Percentiles rank a stretch among this genome's conserved stretches.
These are phyloP conservation scores for Magallana gigas DNA, from an alignment of 1,140 invertebrate genomes.

Conservation along the genomic window DNA sequence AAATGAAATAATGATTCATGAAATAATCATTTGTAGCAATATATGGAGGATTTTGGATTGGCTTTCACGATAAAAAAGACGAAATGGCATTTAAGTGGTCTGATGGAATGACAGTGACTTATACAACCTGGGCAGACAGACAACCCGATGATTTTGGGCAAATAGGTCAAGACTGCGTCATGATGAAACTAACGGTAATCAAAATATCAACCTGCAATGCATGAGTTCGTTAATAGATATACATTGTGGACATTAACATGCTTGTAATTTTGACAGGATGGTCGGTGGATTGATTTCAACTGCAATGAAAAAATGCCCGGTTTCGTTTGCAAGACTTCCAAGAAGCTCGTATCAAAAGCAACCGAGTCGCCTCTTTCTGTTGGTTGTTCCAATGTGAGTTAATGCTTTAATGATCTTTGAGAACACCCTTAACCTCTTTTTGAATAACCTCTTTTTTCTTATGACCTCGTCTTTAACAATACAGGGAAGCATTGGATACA, in stretches of 20 bases:
- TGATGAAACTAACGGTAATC: slow-evolving; percentile 40
- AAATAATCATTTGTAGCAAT: slow-evolving; percentile 31
- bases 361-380: slow-evolving; percentile 60
- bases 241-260: neutral
- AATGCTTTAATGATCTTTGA: no score
- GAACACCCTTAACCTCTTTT: no score
- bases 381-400: slow-evolving; percentile 65
- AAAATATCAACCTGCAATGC: no score
- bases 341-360: slow-evolving; percentile 54
- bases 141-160: slow-evolving; percentile 61
- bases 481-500: slow-evolving; percentile 51
- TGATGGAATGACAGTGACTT: slow-evolving; percentile 60
- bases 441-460: no score
- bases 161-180: slow-evolving; percentile 62
- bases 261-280: slow-evolving; percentile 45
- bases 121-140: slow-evolving; percentile 62
- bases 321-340: slow-evolving; percentile 65
- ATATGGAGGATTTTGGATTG: slow-evolving; percentile 63
- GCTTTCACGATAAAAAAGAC: slow-evolving; percentile 56
- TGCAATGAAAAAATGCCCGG: slow-evolving; percentile 59
- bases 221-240: no score
- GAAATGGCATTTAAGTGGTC: slow-evolving; percentile 63
- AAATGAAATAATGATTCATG: neutral
- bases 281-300: slow-evolving; percentile 64
- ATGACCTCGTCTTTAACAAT: no score